These are phyloP conservation scores for Drosophila peninsularis DNA, from an alignment of 2,888 invertebrate genomes.

Conservation along the genomic window DNA sequence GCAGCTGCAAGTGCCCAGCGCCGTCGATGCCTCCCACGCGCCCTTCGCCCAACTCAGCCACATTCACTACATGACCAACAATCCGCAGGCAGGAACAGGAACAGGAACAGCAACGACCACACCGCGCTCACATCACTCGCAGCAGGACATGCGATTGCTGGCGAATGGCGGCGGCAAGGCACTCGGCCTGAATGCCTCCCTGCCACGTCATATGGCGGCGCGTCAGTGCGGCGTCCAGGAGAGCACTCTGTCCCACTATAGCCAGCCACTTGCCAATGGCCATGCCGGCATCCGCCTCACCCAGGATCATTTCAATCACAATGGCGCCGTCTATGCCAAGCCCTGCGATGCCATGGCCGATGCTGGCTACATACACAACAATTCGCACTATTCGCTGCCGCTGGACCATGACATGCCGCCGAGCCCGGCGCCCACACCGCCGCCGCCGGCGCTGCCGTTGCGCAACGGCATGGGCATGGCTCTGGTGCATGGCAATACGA, in stretches of 20 bases:
- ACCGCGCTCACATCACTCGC: slow-evolving; percentile 66
- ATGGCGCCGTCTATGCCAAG: slow-evolving; percentile 68
- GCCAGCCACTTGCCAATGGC: slow-evolving; percentile 82
- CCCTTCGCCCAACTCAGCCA: slow-evolving; percentile 84
- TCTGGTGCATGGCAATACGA: slow-evolving; percentile 80
- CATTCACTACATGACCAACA: slow-evolving; percentile 84
- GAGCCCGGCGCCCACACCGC: slow-evolving; percentile 82
- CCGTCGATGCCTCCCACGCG: slow-evolving; percentile 71
- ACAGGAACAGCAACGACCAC: slow-evolving; percentile 17
- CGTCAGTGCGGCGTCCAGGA: slow-evolving; percentile 64
- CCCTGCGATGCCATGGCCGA: slow-evolving; percentile 75
- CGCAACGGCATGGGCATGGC: slow-evolving; percentile 75
- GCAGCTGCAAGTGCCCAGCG: slow-evolving; percentile 83
- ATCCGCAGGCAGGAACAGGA: slow-evolving; percentile 31
- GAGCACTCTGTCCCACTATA: slow-evolving; percentile 80
- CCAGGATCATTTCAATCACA: slow-evolving; percentile 84
- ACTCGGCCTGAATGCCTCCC: slow-evolving; percentile 60
- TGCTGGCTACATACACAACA: slow-evolving; percentile 83
- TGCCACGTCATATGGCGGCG: slow-evolving; percentile 71
- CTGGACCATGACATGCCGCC: slow-evolving; percentile 83
- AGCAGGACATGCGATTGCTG: slow-evolving; percentile 80
- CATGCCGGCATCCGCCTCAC: slow-evolving; percentile 78
- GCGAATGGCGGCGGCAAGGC: slow-evolving; percentile 74
- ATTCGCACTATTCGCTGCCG: slow-evolving; percentile 84
- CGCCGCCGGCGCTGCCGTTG: slow-evolving; percentile 83